Evolutionary conservation across 2,113 vertebrate genomes (phyloP), one percentile per base, ranked within the genome.

Genomic region (Cyanocitta stelleri): DNA sequence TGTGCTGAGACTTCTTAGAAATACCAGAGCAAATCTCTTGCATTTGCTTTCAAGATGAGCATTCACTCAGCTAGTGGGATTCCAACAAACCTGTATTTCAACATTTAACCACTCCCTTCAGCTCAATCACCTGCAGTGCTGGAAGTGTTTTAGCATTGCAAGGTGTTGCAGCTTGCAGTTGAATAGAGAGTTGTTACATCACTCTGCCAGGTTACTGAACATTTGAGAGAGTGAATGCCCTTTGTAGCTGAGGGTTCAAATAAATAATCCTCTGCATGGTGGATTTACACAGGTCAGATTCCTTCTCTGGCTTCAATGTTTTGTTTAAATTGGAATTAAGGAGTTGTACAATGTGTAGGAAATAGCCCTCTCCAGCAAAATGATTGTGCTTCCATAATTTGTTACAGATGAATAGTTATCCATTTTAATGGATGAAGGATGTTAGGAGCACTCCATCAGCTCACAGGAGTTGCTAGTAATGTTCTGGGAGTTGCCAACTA

Each of bases 1-100:
- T 86, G 48, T 80, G 39, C 76, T 10, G 41, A 81, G 59, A 29
- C 39, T 75, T 75, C 73, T 68, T 84, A 87, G 51, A 83, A 90
- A 89, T 92, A 89, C 83, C 61, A 71, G 73, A 67, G 39, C 79
- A 86, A 73, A 85, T 88, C 55, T 62, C 30, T 83, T 90, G 71
- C 71, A 26, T 92, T 95, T 74, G 48, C 89, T 95, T 93, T 87
- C 61, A 35, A 44, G 93, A 71, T 78, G 78, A 91, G 86, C 84
- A 15, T 54, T 90, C 46, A 35, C 66, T 87, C 43, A 64, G 91
- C 35, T 68, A 30, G 83, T 89, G 86, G 77, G 66, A 87, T 97
- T 92, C 81, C 90, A 91, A 10, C 43, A 95, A 97, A 97, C 83
- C 78, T 94, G 95, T 96, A 95, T 96, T 95, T 96, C 88, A 95